Base-by-base conservation (phyloP, 2,113 vertebrate species). In the Fukomys damarensis region DNA sequence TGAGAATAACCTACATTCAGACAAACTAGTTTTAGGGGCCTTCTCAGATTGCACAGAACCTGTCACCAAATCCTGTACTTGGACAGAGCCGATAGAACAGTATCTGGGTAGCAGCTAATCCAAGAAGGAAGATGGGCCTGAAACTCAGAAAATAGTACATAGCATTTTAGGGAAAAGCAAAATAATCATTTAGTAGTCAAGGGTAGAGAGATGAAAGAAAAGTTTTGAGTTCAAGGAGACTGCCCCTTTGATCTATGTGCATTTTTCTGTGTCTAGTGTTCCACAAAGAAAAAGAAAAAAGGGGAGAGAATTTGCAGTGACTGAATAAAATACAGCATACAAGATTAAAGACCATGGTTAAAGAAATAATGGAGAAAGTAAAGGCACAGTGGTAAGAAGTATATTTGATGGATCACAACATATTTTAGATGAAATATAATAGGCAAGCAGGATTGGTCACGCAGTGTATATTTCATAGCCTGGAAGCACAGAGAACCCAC, bases 211-310 rank as follows among this genome's bases (percentile, higher is more conserved):
- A 43, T 66, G 65, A 92, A 87, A 79, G 61, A 65, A 79, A 96
- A 88, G 19, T 83, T 52, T 66, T 66, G n/a, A 92, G 43, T 94
- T 76, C 35, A 95, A 83, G 81, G 17, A 93, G 35, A 80, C 38
- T 52, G 3, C 20, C 20, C 56, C 52, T 81, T 68, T 17, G 43
- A 32, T 38, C 35, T 83, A 0, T 83, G n/a, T 97, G 61, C 46
- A 58, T 93, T 94, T 95, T 77, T 58, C 41, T 86, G 79, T 68
- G 7, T 89, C 17, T 12, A 43, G 43, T 81, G 52, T 85, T 92
- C 8, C 43, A 77, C 10, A 26, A 77, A 95, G 30, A 24, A 58
- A 32, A 13, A 19, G 4, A 28, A 81, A 96, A 28, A 16, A 49
- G 7, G 5, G 4, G 7, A 3, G 38, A 58, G 20, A 13, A 46